Evolutionary conservation across 2,888 invertebrate species (phyloP), one percentile per base, ranked within the genome.

Genomic region (Eurois occulta): DNA sequence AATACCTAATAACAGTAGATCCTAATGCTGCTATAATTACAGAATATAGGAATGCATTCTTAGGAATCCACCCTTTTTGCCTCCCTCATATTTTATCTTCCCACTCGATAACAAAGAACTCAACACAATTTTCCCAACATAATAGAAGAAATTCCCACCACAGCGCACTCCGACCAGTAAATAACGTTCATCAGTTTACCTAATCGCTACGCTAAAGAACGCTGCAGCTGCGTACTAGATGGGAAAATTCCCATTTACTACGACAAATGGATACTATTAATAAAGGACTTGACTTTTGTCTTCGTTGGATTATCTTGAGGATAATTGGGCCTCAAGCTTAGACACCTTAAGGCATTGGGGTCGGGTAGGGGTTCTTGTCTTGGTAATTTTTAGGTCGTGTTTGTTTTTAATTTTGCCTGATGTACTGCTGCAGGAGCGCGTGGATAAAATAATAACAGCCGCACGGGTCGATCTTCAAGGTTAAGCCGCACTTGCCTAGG

Each of bases 201-300:
- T 85, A 86, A 86, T 83, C 76, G 84, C 80, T 75, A 62, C 78
- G 71, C 62, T 38, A 62, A 78, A 41, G 80, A 75, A 65, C 78
- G 73, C 28, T 78, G 80, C 83, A 77, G 80, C 80, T 78, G 83
- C 65, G 86, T 72, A 86, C 72, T 78, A 46, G 82, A 80, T 80
- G 82, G 81, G 82, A 75, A 80, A 78, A 43, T 84, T 78, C 78
- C 86, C 78, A 86, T 88, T 80, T 65, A 58, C 55, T 24, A 35
- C 68, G 73, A 88, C 84, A 72, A 88, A 88, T 84, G 75, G 76
- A 55, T 65, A 64, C 65, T 60, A 86, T 87, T 84, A 88, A 84
- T 88, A 84, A 52, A 77, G 41, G 75, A 41, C 84, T 75, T 69
- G 81, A 75, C 84, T 84, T 80, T 87, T 84, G 78, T 84, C 67